Evolutionary conservation across 2,113 vertebrate species (phyloP).

Genomic region (Motacilla alba): DNA sequence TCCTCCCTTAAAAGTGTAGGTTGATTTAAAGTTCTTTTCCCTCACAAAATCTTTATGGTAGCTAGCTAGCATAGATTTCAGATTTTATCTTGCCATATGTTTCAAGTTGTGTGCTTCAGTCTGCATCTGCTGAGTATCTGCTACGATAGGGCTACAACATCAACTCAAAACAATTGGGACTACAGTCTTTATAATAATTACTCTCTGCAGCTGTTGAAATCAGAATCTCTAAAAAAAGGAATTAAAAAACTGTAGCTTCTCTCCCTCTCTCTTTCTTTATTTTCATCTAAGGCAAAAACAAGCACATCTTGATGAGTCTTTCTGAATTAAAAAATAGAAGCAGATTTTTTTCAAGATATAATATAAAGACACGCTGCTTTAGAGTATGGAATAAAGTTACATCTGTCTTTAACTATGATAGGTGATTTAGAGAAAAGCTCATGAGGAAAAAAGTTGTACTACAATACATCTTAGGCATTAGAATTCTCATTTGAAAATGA

Average conservation of each 20-base stretch:
- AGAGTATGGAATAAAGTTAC: not conserved
- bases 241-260: not conserved
- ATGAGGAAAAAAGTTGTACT: not conserved
- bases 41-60: constrained; percentile 62
- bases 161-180: constrained; percentile 49
- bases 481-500: not conserved
- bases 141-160: constrained; percentile 23
- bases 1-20: constrained; percentile 37
- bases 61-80: constrained; percentile 53
- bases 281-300: constrained; percentile 16
- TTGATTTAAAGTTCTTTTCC: constrained; percentile 29
- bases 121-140: constrained; percentile 63
- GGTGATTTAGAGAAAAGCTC: not conserved
- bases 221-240: constrained; percentile 29
- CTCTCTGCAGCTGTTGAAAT: constrained; percentile 49
- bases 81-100: constrained; percentile 66
- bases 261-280: not conserved
- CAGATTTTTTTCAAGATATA: not conserved
- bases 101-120: constrained; percentile 58
- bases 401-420: not conserved
- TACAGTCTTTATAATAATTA: constrained; percentile 67
- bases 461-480: not conserved
- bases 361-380: not conserved
- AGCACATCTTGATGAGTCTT: not conserved
- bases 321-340: not conserved